Percentiles rank a stretch among this genome's conserved stretches.
Evolutionary conservation across 2,888 invertebrate genomes (phyloP).

Genomic region (Cephus runcator): DNA sequence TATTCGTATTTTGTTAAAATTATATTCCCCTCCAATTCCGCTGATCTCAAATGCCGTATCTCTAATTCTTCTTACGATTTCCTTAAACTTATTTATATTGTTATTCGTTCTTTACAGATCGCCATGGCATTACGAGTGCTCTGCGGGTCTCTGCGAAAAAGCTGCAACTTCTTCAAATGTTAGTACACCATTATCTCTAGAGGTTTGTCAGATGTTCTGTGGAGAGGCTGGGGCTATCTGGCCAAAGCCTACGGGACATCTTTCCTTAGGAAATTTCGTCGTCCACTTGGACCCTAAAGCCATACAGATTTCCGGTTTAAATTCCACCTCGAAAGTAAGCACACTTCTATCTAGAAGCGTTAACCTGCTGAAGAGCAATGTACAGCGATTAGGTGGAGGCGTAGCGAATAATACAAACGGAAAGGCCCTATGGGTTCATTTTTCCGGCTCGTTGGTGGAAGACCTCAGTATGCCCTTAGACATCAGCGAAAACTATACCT

Average conservation of each 20-base stretch:
- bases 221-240: slow-evolving; percentile 72
- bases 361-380: slow-evolving; percentile 35
- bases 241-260: slow-evolving; percentile 74
- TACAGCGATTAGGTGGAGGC: slow-evolving; percentile 11
- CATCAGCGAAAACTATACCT: slow-evolving; percentile 72
- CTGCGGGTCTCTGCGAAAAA: slow-evolving; percentile 54
- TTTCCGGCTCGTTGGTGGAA: slow-evolving; percentile 9
- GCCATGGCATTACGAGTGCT: slow-evolving; percentile 59
- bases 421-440: slow-evolving; percentile 36
- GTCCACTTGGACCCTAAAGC: slow-evolving; percentile 68
- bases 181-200: slow-evolving; percentile 56
- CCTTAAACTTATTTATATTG: not conserved
- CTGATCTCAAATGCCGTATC: not conserved
- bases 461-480: slow-evolving; percentile 65
- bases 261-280: slow-evolving; percentile 69
- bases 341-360: not conserved
- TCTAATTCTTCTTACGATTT: not conserved
- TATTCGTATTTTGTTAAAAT: not conserved
- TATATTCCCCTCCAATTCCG: not conserved
- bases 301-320: slow-evolving; percentile 65
- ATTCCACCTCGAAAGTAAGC: slow-evolving; percentile 53
- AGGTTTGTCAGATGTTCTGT: slow-evolving; percentile 75
- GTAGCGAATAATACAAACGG: slow-evolving; percentile 30
- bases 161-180: slow-evolving; percentile 40
- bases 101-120: slow-evolving; percentile 43